Base-by-base conservation (phyloP, 2,888 invertebrate species). In the Ennomos erosarius region DNA sequence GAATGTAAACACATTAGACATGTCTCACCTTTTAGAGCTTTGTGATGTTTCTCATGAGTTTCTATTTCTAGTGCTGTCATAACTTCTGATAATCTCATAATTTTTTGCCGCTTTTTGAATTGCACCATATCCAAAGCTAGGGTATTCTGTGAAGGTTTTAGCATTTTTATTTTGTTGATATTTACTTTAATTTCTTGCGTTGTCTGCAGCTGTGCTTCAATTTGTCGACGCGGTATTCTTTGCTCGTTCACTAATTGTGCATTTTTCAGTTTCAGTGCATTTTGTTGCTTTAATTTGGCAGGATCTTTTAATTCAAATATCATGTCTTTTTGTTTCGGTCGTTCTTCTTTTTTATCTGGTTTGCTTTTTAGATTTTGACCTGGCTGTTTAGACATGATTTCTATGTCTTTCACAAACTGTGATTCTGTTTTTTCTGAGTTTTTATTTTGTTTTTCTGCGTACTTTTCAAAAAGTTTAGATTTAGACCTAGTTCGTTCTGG, bases 191-290 rank as follows among this genome's bases (percentile, higher is more conserved):
- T 45, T 33, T 33, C 8, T 8, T 10, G 10, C 9, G 37, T 12
- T 35, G 26, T 36, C 16, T 9, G 8, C 8, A 13, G 12, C 45
- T 43, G 33, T 13, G 33, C 44, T 38, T 52, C 52, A 37, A 52
- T 12, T 34, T 52, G 52, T 45, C 52, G 37, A 33, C 52, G 52
- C 9, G 52, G 52, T 38, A 52, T 12, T 38, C 52, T 52, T 16
- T 10, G 2, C 65, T 37, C 63, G 55, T 26, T 26, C 26, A 26
- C 26, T 26, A 26, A 4, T 26, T 26, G 26, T 5, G 26, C 26
- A 6, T 26, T 26, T 26, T 26, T 26, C 26, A 26, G 26, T 26
- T 26, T 26, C 26, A 26, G 5, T 26, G 26, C 26, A 26, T 26
- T 26, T 26, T 26, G 6, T 26, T 26, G 5, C 26, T 26, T 26